Evolutionary conservation across 2,113 vertebrate genomes (phyloP).

Genomic region (Callipepla californica): DNA sequence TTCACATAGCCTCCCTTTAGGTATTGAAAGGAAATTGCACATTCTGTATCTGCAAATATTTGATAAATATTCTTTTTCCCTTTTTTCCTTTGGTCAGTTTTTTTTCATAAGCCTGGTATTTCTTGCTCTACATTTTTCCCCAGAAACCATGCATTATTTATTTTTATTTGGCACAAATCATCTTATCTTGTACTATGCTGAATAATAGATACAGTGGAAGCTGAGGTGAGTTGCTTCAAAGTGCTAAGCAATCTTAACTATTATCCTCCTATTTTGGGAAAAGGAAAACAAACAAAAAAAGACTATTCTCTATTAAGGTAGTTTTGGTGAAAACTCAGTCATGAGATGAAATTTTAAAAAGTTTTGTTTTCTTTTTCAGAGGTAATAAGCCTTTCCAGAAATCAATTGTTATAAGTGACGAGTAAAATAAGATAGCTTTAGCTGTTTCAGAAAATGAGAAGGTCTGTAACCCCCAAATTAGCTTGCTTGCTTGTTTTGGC

Average conservation of each 20-base stretch:
- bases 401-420: background rate
- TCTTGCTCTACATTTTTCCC: background rate
- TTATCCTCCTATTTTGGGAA: background rate
- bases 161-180: slow-evolving; percentile 41
- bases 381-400: background rate
- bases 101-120: background rate
- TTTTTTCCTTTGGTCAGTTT: background rate
- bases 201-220: slow-evolving; percentile 40
- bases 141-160: slow-evolving; percentile 38
- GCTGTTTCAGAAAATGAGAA: background rate
- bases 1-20: too few relatives aligned
- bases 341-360: background rate
- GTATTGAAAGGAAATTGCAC: background rate
- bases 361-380: background rate
- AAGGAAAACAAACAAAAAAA: background rate
- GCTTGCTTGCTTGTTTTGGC: background rate
- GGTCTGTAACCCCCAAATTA: background rate
- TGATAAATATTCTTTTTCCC: background rate
- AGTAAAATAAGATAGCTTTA: background rate
- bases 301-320: background rate
- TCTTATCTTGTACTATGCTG: background rate
- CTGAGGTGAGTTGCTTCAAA: background rate
- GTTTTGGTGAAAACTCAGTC: background rate
- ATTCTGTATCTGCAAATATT: background rate
- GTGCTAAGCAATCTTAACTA: background rate